Conservation (phyloP, 1,140 invertebrate species). For the Drosophila bocqueti region DNA sequence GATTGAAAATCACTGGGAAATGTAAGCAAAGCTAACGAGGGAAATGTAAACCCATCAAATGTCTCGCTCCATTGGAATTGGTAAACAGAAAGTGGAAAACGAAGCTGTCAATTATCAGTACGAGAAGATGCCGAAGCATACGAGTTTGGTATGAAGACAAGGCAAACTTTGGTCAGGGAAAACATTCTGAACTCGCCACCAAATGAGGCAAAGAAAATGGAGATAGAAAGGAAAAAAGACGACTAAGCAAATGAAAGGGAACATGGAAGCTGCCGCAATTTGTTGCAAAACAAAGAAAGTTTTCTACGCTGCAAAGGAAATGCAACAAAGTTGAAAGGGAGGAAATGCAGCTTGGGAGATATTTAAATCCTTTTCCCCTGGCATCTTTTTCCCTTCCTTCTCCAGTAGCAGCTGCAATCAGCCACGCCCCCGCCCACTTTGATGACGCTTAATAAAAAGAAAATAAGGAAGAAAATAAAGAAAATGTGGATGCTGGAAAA, state of each 20-base stretch:
- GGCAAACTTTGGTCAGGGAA: conserved; percentile 25
- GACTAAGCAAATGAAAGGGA: conserved; percentile 41
- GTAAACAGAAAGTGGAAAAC: conserved; percentile 13
- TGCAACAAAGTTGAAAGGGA: conserved; percentile 47
- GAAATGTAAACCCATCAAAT: conserved; percentile 27
- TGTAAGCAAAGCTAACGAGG: conserved; percentile 26
- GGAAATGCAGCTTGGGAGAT: conserved; percentile 26
- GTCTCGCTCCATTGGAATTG: conserved; percentile 16
- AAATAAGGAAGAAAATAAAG: conserved; percentile 1
- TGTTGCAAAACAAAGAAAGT: conserved; percentile 67
- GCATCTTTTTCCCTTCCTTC: background rate
- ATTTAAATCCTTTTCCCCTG: conserved; percentile 42
- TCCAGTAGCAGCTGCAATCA: conserved; percentile 38
- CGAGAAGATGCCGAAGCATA: background rate
- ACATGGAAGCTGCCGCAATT: conserved; percentile 56
- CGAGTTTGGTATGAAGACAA: background rate
- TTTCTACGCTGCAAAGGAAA: conserved; percentile 38
- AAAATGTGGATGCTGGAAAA: conserved; percentile 1
- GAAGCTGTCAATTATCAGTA: conserved; percentile 26
- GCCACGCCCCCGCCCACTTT: conserved; percentile 34
- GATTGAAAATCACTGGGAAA: conserved; percentile 18
- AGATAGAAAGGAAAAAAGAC: background rate
- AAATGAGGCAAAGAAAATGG: conserved; percentile 35
- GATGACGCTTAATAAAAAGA: conserved; percentile 26
- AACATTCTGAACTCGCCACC: conserved; percentile 28